These are phyloP conservation scores for Drosophila guanche DNA, from an alignment of 1,140 invertebrate species.

Conservation along the genomic window DNA sequence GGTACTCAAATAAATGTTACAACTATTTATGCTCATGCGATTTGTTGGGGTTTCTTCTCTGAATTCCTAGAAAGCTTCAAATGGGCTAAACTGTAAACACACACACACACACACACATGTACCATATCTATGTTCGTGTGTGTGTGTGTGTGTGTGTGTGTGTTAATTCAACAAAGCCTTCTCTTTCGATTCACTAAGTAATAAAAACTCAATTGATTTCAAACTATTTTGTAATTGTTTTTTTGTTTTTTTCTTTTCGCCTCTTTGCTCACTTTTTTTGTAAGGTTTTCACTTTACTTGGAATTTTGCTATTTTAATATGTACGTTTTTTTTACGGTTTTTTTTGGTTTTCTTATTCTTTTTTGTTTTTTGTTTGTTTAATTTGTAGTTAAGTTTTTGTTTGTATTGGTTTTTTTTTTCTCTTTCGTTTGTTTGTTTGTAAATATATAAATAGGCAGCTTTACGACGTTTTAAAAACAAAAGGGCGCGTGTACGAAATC, in stretches of 20 bases:
- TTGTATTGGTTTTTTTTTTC: conserved; percentile 18
- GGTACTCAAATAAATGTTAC: conserved; percentile 61
- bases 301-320: conserved; percentile 38
- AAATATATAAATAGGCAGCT: conserved; percentile 73
- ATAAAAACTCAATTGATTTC: conserved; percentile 61
- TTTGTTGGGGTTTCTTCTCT: conserved; percentile 23
- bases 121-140: conserved; percentile 36
- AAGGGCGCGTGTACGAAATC: conserved; percentile 59
- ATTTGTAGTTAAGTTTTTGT: conserved; percentile 60
- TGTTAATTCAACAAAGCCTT: conserved; percentile 55
- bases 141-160: conserved; percentile 31
- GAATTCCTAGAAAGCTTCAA: conserved; percentile 44
- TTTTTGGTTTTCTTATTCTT: conserved; percentile 1
- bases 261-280: not conserved
- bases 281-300: conserved; percentile 11
- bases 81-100: conserved; percentile 43
- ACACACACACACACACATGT: conserved; percentile 32
- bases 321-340: conserved; percentile 14
- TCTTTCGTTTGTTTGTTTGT: conserved; percentile 48
- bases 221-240: conserved; percentile 40
- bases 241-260: conserved; percentile 7
- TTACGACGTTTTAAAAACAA: conserved; percentile 57
- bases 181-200: conserved; percentile 39
- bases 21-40: conserved; percentile 48
- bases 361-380: conserved; percentile 33